phyloP scores from a whole-genome alignment of 2,113 vertebrate genomes.

The Penelope pileata region DNA sequence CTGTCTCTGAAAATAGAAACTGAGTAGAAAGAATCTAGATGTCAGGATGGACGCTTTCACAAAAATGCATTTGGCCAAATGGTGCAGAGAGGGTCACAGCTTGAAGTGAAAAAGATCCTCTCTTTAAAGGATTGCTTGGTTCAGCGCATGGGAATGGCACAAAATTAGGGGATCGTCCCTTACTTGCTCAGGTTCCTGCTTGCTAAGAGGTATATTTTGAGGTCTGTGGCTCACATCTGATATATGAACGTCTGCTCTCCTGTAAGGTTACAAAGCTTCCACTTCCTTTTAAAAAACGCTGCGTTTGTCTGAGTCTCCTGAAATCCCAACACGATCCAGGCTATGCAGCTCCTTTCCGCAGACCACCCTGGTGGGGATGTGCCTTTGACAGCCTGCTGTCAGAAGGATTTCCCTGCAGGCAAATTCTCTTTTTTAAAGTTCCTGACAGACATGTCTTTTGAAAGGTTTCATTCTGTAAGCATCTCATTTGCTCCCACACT shows the following conservation, averaged over 20 bases:
- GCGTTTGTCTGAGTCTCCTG: not conserved
- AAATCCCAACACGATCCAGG: slow-evolving; percentile 40
- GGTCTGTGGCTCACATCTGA: not conserved
- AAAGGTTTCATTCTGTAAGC: slow-evolving; percentile 58
- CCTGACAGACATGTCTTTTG: slow-evolving; percentile 58
- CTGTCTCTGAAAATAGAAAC: not conserved
- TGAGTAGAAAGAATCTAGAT: not conserved
- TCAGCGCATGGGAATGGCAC: not conserved
- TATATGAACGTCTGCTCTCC: not conserved
- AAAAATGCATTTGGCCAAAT: not conserved
- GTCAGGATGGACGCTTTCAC: not conserved
- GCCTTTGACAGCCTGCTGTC: slow-evolving; percentile 73
- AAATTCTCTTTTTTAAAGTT: slow-evolving; percentile 69
- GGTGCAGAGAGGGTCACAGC: not conserved
- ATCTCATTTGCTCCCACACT: slow-evolving; percentile 22
- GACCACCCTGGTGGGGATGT: slow-evolving; percentile 52
- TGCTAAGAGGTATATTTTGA: not conserved
- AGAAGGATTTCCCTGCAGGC: slow-evolving; percentile 69
- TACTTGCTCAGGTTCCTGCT: not conserved
- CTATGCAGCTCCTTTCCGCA: not conserved
- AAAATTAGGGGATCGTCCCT: not conserved
- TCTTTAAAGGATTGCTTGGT: not conserved
- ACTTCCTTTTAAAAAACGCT: not conserved
- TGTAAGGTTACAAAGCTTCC: not conserved
- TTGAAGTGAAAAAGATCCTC: not conserved